These are phyloP conservation scores for Probaryconus sp. DNA, from an alignment of 1,140 invertebrate species.

Conservation along the genomic window DNA sequence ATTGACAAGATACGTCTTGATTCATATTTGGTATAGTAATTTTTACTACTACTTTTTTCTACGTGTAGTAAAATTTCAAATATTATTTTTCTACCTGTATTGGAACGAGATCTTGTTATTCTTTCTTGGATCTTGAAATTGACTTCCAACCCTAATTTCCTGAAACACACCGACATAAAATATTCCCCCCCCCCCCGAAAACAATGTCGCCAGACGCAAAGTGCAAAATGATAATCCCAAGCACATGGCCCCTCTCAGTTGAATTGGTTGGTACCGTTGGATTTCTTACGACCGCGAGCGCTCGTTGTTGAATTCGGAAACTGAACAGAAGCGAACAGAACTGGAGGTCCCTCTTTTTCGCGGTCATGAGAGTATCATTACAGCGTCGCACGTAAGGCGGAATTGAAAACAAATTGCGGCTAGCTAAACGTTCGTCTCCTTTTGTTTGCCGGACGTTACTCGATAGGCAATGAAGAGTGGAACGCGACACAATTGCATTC, in stretches of 20 bases:
- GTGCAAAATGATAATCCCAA: constrained; percentile 30
- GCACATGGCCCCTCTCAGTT: constrained; percentile 54
- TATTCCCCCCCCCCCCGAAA: no score
- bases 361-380: constrained; percentile 28
- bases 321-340: constrained; percentile 42
- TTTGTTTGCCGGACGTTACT: constrained; percentile 40
- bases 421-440: constrained; percentile 35
- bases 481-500: constrained; percentile 45
- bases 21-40: no score
- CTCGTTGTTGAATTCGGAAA: constrained; percentile 10
- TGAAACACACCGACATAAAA: no score
- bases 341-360: constrained; percentile 19
- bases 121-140: no score
- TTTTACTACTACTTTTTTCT: no score
- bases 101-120: no score
- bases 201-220: constrained; percentile 41
- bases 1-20: no score
- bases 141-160: no score
- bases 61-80: no score
- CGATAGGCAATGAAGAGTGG: constrained; percentile 34
- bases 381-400: constrained; percentile 9
- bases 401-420: constrained; percentile 33
- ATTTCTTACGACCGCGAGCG: constrained; percentile 10
- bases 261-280: constrained; percentile 45
- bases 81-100: no score